Base-by-base conservation (phyloP, 2,888 invertebrate species). In the Apocheima hispidaria region DNA sequence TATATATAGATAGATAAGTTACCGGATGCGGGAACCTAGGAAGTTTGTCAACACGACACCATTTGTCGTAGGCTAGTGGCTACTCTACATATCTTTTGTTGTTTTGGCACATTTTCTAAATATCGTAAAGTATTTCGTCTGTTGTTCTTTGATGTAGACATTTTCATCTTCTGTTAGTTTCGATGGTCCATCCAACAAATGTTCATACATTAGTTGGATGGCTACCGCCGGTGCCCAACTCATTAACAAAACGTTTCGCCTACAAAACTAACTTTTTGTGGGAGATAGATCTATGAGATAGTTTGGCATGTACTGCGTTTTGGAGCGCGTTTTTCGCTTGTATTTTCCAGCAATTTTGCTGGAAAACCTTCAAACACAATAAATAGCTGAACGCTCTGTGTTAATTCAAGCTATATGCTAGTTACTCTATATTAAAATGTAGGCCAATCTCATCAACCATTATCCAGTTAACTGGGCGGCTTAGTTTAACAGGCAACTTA, bases 231-330 rank as follows among this genome's bases (percentile, higher is more conserved):
- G 43, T 18, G 33, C 40, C 40, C 56, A 49, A 12, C 18, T 4
- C 56, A 49, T 56, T 56, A 33, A 40, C 55, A 30, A 56, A 56
- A 48, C 21, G 43, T 53, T 52, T 28, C 9, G 44, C 20, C 50
- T 43, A 4, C 18, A 53, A 50, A 36, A 14, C 20, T 20, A 16
- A 18, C 43, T 51, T 46, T 41, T 46, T 54, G 49, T 30, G 49
- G 18, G 40, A 16, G n/a, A n/a, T n/a, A n/a, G n/a, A 49, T 28
- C 26, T 28, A 49, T 49, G 41, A 23, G 35, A 49, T 41, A 33
- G 43, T 55, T 55, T 40, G 30, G 28, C 46, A 28, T 30, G 38
- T 38, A 20, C 21, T 48, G n/a, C 20, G 28, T 16, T 26, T 14
- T 30, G 38, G 28, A 20, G 14, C 38, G n/a, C 20, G 28, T 16